Percentiles rank a stretch among this genome's conserved stretches.
These are phyloP conservation scores for Chloromyia formosa DNA, from an alignment of 2,888 invertebrate genomes.

Conservation along the genomic window DNA sequence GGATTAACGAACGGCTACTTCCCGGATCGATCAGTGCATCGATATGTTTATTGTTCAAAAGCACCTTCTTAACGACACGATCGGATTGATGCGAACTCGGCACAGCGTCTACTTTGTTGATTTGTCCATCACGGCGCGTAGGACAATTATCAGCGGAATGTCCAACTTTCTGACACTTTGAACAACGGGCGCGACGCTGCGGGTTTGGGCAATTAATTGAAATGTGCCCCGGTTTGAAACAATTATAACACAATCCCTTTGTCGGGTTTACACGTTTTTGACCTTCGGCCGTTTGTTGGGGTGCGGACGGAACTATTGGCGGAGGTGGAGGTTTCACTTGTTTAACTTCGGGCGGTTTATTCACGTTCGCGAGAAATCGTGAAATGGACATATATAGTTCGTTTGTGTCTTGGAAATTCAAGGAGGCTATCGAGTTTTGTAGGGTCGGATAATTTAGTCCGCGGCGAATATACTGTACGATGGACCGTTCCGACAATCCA, in stretches of 20 bases:
- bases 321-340: slow-evolving; percentile 2
- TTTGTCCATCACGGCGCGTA: background rate
- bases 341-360: slow-evolving; percentile 8
- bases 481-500: slow-evolving; percentile 15
- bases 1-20: slow-evolving; percentile 20
- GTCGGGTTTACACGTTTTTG: background rate
- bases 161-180: too few species aligned
- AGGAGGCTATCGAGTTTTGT: slow-evolving; percentile 4
- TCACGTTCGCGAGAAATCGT: slow-evolving; percentile 13
- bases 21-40: slow-evolving; percentile 15
- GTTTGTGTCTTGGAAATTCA: slow-evolving; percentile 9
- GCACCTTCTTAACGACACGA: background rate
- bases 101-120: background rate
- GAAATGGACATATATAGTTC: slow-evolving; percentile 20
- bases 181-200: too few species aligned
- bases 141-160: too few species aligned
- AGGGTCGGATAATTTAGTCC: background rate
- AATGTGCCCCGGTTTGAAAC: background rate
- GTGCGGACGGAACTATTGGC: slow-evolving; percentile 12
- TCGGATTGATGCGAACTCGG: slow-evolving; percentile 8
- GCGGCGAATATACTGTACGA: background rate
- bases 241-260: background rate
- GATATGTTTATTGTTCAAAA: background rate
- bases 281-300: slow-evolving; percentile 16
- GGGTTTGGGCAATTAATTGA: too few species aligned